These are phyloP conservation scores for Galaxea fascicularis DNA, from an alignment of 92 coral and sea anemone species.

Conservation along the genomic window DNA sequence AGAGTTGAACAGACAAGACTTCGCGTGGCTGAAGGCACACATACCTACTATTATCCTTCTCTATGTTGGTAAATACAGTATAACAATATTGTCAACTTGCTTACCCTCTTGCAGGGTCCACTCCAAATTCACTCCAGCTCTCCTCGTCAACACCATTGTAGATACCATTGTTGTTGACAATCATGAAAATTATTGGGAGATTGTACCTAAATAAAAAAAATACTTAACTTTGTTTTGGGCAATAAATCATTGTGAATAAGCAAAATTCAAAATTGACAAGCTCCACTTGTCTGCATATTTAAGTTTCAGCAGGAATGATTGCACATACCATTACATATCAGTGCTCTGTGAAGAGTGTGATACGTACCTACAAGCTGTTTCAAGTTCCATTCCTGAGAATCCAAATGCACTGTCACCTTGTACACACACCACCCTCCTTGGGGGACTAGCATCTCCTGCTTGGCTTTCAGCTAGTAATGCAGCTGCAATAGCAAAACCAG, in stretches of 20 bases:
- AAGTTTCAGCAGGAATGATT: too few relatives aligned
- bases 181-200: slow-evolving; percentile 89
- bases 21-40: too few relatives aligned
- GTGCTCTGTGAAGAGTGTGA: not conserved
- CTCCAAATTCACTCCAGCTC: slow-evolving; percentile 79
- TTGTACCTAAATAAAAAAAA: slow-evolving; percentile 75
- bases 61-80: too few relatives aligned
- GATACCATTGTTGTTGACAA: slow-evolving; percentile 94
- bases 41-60: too few relatives aligned
- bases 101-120: slow-evolving; percentile 79
- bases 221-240: not conserved
- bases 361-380: slow-evolving; percentile 89
- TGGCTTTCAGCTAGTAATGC: slow-evolving; percentile 76
- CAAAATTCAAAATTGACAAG: too few relatives aligned
- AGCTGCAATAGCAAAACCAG: slow-evolving; percentile 98
- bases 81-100: not conserved
- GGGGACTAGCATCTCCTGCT: slow-evolving; percentile 38
- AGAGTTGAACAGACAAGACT: too few relatives aligned
- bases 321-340: too few relatives aligned
- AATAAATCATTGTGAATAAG: too few relatives aligned
- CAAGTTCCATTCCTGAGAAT: slow-evolving; percentile 98
- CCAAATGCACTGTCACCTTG: slow-evolving; percentile 99
- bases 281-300: too few relatives aligned
- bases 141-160: slow-evolving; percentile 87
- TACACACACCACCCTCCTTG: slow-evolving; percentile 89